Evolutionary conservation across 2,113 vertebrate species (phyloP).

Genomic region (Lycaon pictus): DNA sequence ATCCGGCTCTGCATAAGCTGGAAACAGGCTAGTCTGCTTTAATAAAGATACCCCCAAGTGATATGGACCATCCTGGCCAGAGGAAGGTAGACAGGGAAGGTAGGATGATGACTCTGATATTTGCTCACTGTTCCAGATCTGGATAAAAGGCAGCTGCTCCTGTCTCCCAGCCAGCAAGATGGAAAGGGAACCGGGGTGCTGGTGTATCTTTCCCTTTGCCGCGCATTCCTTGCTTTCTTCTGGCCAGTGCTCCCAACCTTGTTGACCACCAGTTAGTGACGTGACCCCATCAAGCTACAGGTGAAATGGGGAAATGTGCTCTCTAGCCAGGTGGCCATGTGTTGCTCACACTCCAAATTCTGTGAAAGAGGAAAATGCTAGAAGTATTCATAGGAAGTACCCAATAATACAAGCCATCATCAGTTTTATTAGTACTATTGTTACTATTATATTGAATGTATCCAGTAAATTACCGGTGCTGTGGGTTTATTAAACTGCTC

Average conservation of each 20-base stretch:
- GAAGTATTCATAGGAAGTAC: background rate
- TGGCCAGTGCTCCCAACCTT: background rate
- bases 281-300: background rate
- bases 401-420: background rate
- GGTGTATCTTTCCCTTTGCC: background rate
- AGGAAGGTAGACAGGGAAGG: background rate
- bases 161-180: background rate
- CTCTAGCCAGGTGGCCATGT: background rate
- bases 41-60: background rate
- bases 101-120: too few relatives aligned
- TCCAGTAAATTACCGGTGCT: background rate
- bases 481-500: background rate
- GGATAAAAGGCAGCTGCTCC: background rate
- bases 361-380: background rate
- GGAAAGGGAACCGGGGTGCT: background rate
- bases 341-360: background rate
- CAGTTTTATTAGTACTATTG: background rate
- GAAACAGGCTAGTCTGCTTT: background rate
- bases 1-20: background rate
- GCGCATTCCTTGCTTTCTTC: background rate
- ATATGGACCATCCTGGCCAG: background rate
- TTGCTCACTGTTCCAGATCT: background rate
- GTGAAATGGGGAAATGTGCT: background rate
- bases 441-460: rapidly evolving
- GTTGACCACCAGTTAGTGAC: background rate